Evolutionary conservation across 2,888 invertebrate genomes (phyloP), one percentile per base, ranked within the genome.

Genomic region (Lapara coniferarum): DNA sequence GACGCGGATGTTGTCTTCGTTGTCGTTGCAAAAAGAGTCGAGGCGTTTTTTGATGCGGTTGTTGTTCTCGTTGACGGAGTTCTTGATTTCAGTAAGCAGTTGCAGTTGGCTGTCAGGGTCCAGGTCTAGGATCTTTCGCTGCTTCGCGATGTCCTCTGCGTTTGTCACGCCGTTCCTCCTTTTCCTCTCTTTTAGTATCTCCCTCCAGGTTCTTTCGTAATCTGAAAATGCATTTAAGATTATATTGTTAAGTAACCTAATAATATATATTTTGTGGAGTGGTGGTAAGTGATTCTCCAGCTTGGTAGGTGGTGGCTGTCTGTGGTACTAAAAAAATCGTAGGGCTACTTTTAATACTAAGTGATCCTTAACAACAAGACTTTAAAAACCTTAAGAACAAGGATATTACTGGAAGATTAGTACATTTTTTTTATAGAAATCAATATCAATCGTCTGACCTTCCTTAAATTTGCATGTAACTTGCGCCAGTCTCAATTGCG

Each of bases 161-260:
- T 84, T 87, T 76, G 81, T 88, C 13, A 86, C 82, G 68, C 94
- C 92, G 73, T 94, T 90, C 70, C 96, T 88, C 72, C 95, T 94
- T 75, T 94, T 92, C 66, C 96, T 93, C 75, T 96, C 96, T 81
- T 95, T 94, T 4, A 96, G 78, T 73, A 96, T 93, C 81, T 94
- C 95, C 77, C 94, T 91, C 96, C 96, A 96, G 66, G 93, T 92
- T 67, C 89, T 90, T 85, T 96, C 96, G 79, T 95, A 94, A 72
- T 91, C 95, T 95, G 89, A 68, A 92, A 94, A 75, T 66, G 3
- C 59, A 69, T 55, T 63, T 49, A 66, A 53, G 56, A 13, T 55
- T 25, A 57, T 63, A 55, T 52, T 52, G 59, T 13, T 49, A 51
- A 51, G 37, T n/a, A 66, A 66, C 49, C 8, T 66, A 63, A 14